Conservation (phyloP, 30 jellyfish, hydroid and myxozoan species). For the Turritopsis rubra region DNA sequence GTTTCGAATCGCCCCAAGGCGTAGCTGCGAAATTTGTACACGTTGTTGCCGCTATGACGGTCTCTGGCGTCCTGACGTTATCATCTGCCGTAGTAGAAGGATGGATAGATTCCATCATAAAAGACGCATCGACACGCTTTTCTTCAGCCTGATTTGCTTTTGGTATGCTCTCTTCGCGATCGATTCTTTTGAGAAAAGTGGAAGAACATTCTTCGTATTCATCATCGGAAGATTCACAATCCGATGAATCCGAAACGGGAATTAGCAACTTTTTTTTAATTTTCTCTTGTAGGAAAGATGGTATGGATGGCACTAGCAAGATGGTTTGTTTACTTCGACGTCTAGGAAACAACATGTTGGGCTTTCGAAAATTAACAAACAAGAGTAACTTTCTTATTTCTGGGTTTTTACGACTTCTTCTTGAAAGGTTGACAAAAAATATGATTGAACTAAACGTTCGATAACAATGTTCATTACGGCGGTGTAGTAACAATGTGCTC, state of each 20-base stretch:
- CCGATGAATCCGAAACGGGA: not conserved
- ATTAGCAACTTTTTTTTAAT: not conserved
- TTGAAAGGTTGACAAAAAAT: too few relatives aligned
- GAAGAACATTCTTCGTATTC: slow-evolving; percentile 10
- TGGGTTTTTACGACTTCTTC: too few relatives aligned
- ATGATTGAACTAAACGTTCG: too few relatives aligned
- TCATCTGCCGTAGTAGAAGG: not conserved
- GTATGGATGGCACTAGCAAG: not conserved
- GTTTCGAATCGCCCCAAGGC: not conserved
- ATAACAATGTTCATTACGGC: too few relatives aligned
- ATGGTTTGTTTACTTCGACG: not conserved
- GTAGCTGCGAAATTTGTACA: not conserved
- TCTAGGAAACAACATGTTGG: not conserved
- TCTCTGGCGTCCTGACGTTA: not conserved
- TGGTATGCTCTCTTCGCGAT: slow-evolving; percentile 4
- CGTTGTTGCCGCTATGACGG: not conserved
- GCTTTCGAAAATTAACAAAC: too few relatives aligned
- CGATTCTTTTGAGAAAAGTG: not conserved
- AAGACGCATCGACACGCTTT: not conserved
- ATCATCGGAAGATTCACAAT: not conserved
- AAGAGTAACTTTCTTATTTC: too few relatives aligned
- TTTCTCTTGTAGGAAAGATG: not conserved
- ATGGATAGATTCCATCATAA: not conserved
- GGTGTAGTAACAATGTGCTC: too few relatives aligned
- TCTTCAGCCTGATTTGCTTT: slow-evolving; percentile 2